These are phyloP conservation scores for Echinometra lucunter DNA, from an alignment of 53 echinoderm and acorn worm genomes.

Conservation along the genomic window DNA sequence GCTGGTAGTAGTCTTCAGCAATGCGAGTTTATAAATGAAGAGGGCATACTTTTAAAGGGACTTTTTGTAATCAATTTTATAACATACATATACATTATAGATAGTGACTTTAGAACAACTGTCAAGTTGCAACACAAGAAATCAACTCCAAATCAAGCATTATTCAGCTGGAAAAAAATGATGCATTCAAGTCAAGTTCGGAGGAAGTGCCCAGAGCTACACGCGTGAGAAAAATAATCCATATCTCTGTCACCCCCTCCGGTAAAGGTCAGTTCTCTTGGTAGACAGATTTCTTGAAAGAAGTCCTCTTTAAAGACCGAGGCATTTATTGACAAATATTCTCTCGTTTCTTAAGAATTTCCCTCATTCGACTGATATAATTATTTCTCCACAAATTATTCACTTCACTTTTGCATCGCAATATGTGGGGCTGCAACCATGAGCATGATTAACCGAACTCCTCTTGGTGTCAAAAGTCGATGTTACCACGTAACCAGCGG, in stretches of 20 bases:
- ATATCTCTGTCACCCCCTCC: constrained; percentile 12
- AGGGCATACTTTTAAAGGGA: not conserved
- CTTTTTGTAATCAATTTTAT: not conserved
- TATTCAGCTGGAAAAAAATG: not conserved
- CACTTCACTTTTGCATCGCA: not conserved
- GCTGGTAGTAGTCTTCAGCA: no score
- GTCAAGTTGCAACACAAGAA: not conserved
- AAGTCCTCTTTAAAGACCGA: not conserved
- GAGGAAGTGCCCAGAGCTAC: constrained; percentile 40
- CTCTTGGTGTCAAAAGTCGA: no score
- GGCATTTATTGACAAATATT: not conserved
- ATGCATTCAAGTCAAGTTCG: constrained; percentile 10
- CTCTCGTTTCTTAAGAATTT: no score
- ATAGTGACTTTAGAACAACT: not conserved
- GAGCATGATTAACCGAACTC: no score
- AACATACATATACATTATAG: not conserved
- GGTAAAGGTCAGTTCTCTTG: constrained; percentile 24
- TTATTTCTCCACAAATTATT: not conserved
- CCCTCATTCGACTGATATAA: no score
- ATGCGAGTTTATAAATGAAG: not conserved
- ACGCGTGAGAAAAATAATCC: constrained; percentile 20
- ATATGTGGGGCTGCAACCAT: no score
- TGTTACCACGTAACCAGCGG: no score
- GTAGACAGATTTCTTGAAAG: constrained; percentile 15
- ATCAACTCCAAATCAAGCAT: not conserved